A percentile compares a stretch with the other conserved stretches of the same genome.
These are phyloP conservation scores for Ptychochromis oligacanthus DNA, from an alignment of 2,113 vertebrate genomes.

Conservation along the genomic window DNA sequence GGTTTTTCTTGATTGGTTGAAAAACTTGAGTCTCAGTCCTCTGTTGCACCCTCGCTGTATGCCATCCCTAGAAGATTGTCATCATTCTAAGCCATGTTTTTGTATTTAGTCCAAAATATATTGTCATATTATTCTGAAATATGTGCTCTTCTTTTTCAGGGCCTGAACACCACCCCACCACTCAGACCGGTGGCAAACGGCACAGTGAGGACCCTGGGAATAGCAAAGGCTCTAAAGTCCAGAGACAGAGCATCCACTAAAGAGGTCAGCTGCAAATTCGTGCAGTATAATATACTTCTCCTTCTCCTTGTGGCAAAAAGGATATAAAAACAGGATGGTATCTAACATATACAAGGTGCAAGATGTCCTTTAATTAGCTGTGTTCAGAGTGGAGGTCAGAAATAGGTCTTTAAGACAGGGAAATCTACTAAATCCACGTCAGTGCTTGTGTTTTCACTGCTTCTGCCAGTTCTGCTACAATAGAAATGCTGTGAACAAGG, in stretches of 20 bases:
- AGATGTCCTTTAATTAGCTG: background rate
- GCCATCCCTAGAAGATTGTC: background rate
- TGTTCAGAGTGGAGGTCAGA: background rate
- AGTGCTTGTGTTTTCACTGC: background rate
- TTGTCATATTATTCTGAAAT: background rate
- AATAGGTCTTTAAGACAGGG: background rate
- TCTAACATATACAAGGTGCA: background rate
- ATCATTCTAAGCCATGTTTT: slow-evolving; percentile 1
- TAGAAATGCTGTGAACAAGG: background rate
- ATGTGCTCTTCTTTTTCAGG: slow-evolving; percentile 42
- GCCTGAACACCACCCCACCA: slow-evolving; percentile 50
- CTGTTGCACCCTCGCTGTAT: background rate
- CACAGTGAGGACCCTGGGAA: slow-evolving; percentile 73
- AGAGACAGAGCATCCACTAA: slow-evolving; percentile 76
- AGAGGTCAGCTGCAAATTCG: slow-evolving; percentile 36
- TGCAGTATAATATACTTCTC: background rate
- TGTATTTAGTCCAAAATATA: background rate
- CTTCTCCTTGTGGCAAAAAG: background rate
- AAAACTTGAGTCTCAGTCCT: background rate
- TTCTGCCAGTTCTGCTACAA: background rate
- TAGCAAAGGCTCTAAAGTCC: slow-evolving; percentile 73
- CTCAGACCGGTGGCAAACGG: slow-evolving; percentile 71
- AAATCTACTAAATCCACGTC: background rate
- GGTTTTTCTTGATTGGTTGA: background rate
- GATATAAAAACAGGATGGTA: background rate